A percentile compares a stretch with the other conserved stretches of the same genome.
Conservation (phyloP, 1,140 invertebrate species). For the Drosophila oshimai region DNA sequence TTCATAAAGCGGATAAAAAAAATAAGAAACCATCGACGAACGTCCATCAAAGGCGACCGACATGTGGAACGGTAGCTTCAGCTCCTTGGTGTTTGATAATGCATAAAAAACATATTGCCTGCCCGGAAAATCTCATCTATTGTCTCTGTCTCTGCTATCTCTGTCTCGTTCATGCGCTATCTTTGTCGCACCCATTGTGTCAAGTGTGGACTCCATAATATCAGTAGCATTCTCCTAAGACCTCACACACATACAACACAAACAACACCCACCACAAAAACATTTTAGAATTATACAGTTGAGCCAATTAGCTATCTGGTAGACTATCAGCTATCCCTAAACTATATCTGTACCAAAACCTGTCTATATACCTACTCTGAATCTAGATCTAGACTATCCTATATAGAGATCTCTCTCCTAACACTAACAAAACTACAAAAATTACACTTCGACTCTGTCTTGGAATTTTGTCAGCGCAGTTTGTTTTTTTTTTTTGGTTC, state of each 20-base stretch:
- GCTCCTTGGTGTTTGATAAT: slow-evolving; percentile 77
- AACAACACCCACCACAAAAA: slow-evolving; percentile 36
- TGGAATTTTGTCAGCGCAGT: slow-evolving; percentile 63
- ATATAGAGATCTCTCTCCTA: slow-evolving; percentile 17
- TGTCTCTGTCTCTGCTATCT: slow-evolving; percentile 13
- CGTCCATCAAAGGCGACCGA: slow-evolving; percentile 28
- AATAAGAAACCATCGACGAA: slow-evolving; percentile 26
- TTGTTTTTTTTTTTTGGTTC: slow-evolving; percentile 16
- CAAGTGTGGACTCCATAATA: slow-evolving; percentile 11
- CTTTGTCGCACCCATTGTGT: slow-evolving; percentile 23
- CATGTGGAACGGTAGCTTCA: slow-evolving; percentile 33
- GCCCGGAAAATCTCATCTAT: slow-evolving; percentile 18
- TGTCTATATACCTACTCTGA: slow-evolving; percentile 8
- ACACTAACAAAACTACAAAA: slow-evolving; percentile 62
- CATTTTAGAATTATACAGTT: slow-evolving; percentile 22
- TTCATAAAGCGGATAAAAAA: slow-evolving; percentile 22
- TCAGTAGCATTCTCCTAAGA: slow-evolving; percentile 20
- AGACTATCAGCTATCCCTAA: slow-evolving; percentile 36
- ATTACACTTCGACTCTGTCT: slow-evolving; percentile 62
- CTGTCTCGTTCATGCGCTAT: slow-evolving; percentile 7
- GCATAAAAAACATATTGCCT: slow-evolving; percentile 26
- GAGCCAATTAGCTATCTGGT: slow-evolving; percentile 18
- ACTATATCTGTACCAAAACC: slow-evolving; percentile 1
- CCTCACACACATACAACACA: slow-evolving; percentile 44
- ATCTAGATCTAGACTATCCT: slow-evolving; percentile 30